Evolutionary conservation across 2,888 invertebrate genomes (phyloP), one percentile per base, ranked within the genome.

Genomic region (Nysson spinosus): DNA sequence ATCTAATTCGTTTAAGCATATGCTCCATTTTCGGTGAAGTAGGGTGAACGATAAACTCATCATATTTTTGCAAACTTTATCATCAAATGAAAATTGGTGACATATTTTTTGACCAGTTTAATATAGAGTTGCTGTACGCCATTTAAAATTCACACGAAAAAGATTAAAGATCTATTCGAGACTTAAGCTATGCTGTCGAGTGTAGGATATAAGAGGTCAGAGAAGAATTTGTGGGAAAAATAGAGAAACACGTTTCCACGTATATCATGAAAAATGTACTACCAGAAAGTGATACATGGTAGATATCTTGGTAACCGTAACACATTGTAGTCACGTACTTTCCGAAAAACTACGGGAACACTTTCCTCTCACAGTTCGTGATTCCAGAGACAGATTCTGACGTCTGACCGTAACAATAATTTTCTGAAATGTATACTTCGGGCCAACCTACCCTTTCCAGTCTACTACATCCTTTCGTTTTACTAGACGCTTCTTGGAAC

Each of bases 221-320:
- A 26, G 30, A 11, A 54, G 30, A 51, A 58, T 63, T 67, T 47
- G 49, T 40, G 50, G 26, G 3, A 5, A 32, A 65, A 51, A 42
- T 40, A 22, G 50, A 43, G 55, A 61, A 65, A 47, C 42, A 34
- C 19, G 28, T 39, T 57, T 40, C 24, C 51, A 20, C 34, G 37
- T 20, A 22, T 30, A 28, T 26, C 43, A 20, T 66, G 61, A 69
- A 66, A 72, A 66, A 72, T 72, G 60, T 54, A 54, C 56, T 69
- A 35, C 26, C 32, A 35, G 52, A 60, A 50, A 47, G 52, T 69
- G 66, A 72, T 72, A 63, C 54, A 69, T 54, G 61, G 42, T 26
- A 32, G 35, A 42, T 37, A 55, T 30, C 28, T 39, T 42, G 26
- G 47, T 39, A 47, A 34, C 42, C 11, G 24, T 42, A 20, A 30